Conservation (phyloP, 2,888 invertebrate genomes). For the Tachina lurida region DNA sequence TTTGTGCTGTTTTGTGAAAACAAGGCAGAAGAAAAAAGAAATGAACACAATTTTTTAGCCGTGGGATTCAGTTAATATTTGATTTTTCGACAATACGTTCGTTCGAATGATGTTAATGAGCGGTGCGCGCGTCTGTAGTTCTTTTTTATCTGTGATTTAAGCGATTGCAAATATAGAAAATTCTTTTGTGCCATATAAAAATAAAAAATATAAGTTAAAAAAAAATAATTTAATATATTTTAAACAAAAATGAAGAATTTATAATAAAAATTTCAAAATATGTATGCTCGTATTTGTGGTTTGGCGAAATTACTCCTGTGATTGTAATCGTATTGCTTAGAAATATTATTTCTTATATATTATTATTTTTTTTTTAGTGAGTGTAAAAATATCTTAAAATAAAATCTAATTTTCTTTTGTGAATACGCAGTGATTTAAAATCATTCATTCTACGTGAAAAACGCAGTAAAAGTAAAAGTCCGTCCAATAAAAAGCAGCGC, state of each 20-base stretch:
- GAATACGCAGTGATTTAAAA: constrained; percentile 71
- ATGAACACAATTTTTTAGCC: constrained; percentile 50
- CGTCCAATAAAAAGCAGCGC: constrained; percentile 76
- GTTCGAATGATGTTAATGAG: constrained; percentile 68
- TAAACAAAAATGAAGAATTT: constrained; percentile 21
- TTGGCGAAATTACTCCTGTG: not conserved
- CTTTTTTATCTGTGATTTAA: constrained; percentile 39
- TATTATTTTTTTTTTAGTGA: not conserved
- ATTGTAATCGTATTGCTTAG: constrained; percentile 52
- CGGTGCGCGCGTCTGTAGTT: constrained; percentile 60
- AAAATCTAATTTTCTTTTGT: constrained; percentile 26
- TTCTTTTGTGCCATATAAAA: constrained; percentile 48
- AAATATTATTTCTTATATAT: not conserved
- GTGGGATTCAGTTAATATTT: constrained; percentile 74
- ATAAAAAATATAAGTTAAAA: constrained; percentile 17
- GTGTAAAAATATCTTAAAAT: constrained; percentile 31
- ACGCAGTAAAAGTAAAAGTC: constrained; percentile 75
- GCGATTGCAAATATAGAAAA: constrained; percentile 60
- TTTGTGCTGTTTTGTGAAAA: constrained; percentile 49
- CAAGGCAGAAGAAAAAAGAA: constrained; percentile 49
- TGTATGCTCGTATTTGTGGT: not conserved
- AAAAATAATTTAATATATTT: constrained; percentile 28
- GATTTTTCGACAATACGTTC: constrained; percentile 72
- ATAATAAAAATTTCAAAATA: constrained; percentile 4
- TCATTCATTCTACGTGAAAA: constrained; percentile 70